Conservation (phyloP, 2,113 vertebrate genomes). For the Theropithecus gelada region DNA sequence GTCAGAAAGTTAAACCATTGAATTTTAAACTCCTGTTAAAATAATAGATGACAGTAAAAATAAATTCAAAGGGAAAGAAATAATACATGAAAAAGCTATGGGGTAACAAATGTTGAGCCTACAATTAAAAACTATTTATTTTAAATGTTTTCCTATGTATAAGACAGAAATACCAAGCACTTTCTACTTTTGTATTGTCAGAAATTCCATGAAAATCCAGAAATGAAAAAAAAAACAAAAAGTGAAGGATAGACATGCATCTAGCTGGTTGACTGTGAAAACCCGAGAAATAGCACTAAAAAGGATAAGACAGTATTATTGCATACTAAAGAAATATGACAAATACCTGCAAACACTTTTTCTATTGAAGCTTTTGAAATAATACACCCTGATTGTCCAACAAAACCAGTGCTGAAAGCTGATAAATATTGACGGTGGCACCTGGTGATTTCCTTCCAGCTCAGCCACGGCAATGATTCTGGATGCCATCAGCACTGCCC, state of each 20-base stretch:
- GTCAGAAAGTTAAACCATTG: not conserved
- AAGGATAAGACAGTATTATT: not conserved
- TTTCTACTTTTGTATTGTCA: not conserved
- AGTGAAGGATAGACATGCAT: not conserved
- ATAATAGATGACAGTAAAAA: not conserved
- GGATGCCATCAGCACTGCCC: not conserved
- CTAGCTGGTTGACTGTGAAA: not conserved
- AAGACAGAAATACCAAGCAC: not conserved
- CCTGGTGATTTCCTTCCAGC: not conserved
- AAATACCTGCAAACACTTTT: not conserved
- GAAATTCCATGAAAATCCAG: not conserved
- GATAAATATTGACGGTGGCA: not conserved
- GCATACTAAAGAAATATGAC: not conserved
- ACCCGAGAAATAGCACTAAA: not conserved
- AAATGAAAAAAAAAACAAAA: not conserved
- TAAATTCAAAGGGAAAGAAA: not conserved
- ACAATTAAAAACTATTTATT: not conserved
- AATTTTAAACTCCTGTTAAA: not conserved
- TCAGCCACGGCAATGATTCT: not conserved
- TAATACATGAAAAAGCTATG: not conserved
- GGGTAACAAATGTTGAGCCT: not conserved
- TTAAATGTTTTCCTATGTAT: not conserved
- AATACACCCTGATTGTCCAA: not conserved
- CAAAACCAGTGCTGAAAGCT: not conserved
- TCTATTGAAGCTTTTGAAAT: not conserved